phyloP scores from a whole-genome alignment of 2,888 invertebrate species.

The Coenonympha arcania region DNA sequence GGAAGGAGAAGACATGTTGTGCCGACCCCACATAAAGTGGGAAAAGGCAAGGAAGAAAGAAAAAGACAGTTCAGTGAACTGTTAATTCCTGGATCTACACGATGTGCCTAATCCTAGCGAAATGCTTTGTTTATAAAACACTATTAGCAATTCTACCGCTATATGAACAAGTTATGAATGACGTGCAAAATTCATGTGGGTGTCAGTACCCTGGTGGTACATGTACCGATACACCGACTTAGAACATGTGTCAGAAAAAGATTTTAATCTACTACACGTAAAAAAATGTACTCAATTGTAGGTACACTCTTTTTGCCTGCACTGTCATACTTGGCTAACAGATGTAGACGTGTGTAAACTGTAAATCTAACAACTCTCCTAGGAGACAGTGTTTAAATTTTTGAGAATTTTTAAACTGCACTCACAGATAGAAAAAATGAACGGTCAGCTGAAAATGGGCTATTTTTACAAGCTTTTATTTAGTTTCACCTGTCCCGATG shows the following conservation, averaged over 20 bases:
- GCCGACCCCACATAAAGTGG: too few species aligned
- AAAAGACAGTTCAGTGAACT: conserved; percentile 34
- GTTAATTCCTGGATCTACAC: conserved; percentile 34
- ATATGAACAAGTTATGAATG: conserved; percentile 26
- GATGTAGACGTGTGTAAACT: too few species aligned
- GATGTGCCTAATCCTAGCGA: conserved; percentile 30
- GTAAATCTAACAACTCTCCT: too few species aligned
- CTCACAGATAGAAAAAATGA: too few species aligned
- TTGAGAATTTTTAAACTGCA: too few species aligned
- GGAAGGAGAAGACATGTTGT: too few species aligned
- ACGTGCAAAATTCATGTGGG: conserved; percentile 19
- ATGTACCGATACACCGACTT: not conserved
- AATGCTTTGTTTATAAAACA: conserved; percentile 28
- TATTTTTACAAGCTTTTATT: too few species aligned
- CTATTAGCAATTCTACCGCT: conserved; percentile 33
- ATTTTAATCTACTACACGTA: conserved; percentile 18
- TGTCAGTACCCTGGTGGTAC: conserved; percentile 14
- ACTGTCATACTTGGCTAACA: not conserved
- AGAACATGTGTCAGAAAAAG: conserved; percentile 18
- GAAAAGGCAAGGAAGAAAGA: too few species aligned
- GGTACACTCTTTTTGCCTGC: conserved; percentile 11
- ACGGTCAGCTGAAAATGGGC: too few species aligned
- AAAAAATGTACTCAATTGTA: conserved; percentile 15
- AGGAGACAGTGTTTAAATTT: too few species aligned
- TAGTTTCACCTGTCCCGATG: too few species aligned